These are phyloP conservation scores for Popillia japonica DNA, from an alignment of 1,140 invertebrate species.

Conservation along the genomic window DNA sequence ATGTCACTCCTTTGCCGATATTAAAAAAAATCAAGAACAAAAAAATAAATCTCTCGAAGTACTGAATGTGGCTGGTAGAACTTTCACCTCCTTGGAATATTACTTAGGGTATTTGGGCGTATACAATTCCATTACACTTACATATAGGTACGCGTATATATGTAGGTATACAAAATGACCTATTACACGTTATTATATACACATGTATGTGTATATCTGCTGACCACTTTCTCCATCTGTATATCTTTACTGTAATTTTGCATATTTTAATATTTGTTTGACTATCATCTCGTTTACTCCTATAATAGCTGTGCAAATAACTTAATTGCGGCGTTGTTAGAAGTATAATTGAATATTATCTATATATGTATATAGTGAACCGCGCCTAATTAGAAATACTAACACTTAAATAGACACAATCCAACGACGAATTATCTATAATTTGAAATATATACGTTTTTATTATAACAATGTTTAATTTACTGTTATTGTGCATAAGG, in stretches of 20 bases:
- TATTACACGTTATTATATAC: no score
- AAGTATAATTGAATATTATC: no score
- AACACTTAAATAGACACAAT: no score
- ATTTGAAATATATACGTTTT: no score
- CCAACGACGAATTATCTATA: no score
- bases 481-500: neutral
- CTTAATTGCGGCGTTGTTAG: no score
- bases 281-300: no score
- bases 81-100: constrained; percentile 1
- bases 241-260: neutral
- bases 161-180: neutral
- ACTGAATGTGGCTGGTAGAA: neutral
- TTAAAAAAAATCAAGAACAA: neutral
- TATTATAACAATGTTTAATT: neutral
- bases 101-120: constrained; percentile 10
- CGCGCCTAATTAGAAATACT: no score
- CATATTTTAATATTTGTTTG: neutral
- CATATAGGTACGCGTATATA: no score
- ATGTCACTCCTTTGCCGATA: neutral
- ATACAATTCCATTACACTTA: neutral
- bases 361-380: no score
- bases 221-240: neutral
- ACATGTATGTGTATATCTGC: neutral
- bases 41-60: constrained; percentile 6
- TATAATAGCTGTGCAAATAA: no score